Percentiles rank a stretch among this genome's conserved stretches.
Conservation (phyloP, 2,888 invertebrate species). For the Patella ulyssiponensis region DNA sequence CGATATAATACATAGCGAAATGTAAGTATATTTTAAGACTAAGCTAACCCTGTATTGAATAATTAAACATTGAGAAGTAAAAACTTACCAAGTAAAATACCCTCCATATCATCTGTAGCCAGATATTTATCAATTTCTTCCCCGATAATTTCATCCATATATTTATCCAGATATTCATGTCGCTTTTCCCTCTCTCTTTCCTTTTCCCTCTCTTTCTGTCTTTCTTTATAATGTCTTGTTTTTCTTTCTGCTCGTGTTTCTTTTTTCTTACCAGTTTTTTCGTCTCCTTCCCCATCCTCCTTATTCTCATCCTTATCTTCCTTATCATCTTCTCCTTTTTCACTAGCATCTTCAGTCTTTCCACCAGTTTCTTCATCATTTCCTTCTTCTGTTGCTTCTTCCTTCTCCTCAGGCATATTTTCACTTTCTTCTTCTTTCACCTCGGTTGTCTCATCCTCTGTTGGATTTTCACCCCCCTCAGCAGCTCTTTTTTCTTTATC, state of each 20-base stretch:
- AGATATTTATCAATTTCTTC: conserved; percentile 5
- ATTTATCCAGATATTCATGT: background rate
- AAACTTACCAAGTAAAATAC: background rate
- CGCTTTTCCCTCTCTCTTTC: background rate
- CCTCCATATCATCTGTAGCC: conserved; percentile 7
- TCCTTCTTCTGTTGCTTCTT: background rate
- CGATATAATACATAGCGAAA: too few relatives aligned
- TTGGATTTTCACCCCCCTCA: background rate
- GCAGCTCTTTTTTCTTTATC: background rate
- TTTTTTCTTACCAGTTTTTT: background rate
- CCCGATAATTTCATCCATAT: background rate
- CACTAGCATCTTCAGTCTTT: background rate
- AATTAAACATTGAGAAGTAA: background rate
- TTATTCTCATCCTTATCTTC: background rate
- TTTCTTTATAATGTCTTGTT: background rate
- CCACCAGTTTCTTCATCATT: background rate
- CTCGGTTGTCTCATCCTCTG: background rate
- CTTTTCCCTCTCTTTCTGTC: background rate
- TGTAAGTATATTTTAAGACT: too few relatives aligned
- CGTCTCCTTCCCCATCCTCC: background rate
- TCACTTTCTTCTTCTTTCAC: background rate
- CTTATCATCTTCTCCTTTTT: background rate
- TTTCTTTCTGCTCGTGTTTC: background rate
- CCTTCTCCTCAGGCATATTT: background rate
- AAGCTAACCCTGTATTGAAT: too few relatives aligned